Evolutionary conservation across 2,797 vertebrate species (phyloP).

Genomic region (Esox lucius): DNA sequence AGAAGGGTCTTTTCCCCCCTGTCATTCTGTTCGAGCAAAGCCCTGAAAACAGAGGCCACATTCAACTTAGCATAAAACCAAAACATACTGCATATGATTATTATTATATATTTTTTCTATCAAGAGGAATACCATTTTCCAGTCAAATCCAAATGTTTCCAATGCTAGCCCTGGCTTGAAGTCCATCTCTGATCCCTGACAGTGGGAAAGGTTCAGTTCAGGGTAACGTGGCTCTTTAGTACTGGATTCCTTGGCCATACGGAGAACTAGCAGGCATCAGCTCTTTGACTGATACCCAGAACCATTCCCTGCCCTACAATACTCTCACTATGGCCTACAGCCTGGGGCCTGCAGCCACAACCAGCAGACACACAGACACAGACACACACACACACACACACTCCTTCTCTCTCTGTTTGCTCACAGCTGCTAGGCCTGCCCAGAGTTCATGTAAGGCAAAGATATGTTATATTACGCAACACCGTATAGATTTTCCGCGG

Average conservation of each 20-base stretch:
- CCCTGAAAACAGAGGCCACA: slow-evolving; percentile 20
- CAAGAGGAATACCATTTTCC: too few relatives aligned
- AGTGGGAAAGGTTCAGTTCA: too few relatives aligned
- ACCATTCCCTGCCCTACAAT: slow-evolving; percentile 35
- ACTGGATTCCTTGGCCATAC: slow-evolving; percentile 37
- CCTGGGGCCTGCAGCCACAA: slow-evolving; percentile 58
- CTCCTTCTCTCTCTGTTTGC: slow-evolving; percentile 64
- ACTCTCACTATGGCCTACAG: slow-evolving; percentile 55
- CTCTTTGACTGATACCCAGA: slow-evolving; percentile 53
- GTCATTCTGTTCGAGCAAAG: slow-evolving; percentile 15
- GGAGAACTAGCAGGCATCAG: slow-evolving; percentile 55
- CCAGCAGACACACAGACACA: slow-evolving; percentile 33
- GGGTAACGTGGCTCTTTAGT: background rate
- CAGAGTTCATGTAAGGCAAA: slow-evolving; percentile 75
- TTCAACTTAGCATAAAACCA: too few relatives aligned
- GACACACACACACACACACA: slow-evolving; percentile 10
- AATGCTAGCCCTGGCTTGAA: too few relatives aligned
- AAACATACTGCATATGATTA: too few relatives aligned
- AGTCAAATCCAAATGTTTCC: too few relatives aligned
- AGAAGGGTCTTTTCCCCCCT: slow-evolving; percentile 21
- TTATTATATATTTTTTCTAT: too few relatives aligned
- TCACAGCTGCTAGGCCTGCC: slow-evolving; percentile 78
- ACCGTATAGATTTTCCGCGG: slow-evolving; percentile 79
- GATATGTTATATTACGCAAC: slow-evolving; percentile 58
- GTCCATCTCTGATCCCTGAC: too few relatives aligned